phyloP scores from a whole-genome alignment of 2,797 vertebrate species.

The Phataginus tetradactyla region DNA sequence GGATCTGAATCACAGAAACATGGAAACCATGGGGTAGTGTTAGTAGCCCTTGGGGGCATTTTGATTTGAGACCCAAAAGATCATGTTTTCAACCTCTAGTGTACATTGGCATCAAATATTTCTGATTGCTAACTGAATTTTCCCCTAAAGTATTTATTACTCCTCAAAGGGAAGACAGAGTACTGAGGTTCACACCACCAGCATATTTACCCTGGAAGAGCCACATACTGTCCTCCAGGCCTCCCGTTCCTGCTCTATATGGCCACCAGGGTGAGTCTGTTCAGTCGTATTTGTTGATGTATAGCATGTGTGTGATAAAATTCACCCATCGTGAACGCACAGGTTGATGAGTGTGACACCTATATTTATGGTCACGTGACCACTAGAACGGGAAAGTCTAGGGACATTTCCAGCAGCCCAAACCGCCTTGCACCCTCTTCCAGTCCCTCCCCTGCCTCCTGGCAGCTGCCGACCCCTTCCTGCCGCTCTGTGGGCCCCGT shows the following conservation, averaged over 20 bases:
- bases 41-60: accelerated
- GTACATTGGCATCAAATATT: accelerated
- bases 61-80: accelerated
- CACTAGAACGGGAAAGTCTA: accelerated
- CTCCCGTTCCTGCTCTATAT: accelerated
- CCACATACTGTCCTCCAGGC: accelerated
- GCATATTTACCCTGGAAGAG: accelerated
- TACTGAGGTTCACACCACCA: background rate
- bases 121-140: background rate
- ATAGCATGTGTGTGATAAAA: accelerated
- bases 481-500: accelerated
- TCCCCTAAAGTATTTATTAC: no score
- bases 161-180: background rate
- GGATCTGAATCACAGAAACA: background rate
- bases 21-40: accelerated
- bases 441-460: accelerated
- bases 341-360: background rate
- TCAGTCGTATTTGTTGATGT: accelerated
- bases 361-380: accelerated
- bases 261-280: accelerated
- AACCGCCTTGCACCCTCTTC: accelerated
- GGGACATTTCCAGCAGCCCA: accelerated
- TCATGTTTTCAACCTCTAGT: accelerated
- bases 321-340: accelerated
- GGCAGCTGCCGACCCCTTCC: accelerated